Evolutionary conservation across 2,113 vertebrate species (phyloP), one percentile per base, ranked within the genome.

Genomic region (Pachypanchax playfairii): DNA sequence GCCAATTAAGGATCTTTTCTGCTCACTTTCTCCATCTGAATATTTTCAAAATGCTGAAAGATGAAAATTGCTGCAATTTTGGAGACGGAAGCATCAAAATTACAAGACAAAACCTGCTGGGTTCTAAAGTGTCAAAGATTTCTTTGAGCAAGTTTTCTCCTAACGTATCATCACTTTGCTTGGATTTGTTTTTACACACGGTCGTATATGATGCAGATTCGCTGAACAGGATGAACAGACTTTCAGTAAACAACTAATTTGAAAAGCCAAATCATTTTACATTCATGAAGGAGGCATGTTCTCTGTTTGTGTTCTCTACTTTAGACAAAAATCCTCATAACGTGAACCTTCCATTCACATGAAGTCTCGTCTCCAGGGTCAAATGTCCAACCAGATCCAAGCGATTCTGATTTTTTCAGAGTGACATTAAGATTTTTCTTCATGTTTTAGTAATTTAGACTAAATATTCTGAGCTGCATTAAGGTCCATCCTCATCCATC

Each of bases 401-500:
- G n/a, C n/a, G n/a, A n/a, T n/a, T n/a, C n/a, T n/a, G n/a, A n/a
- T n/a, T n/a, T n/a, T n/a, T n/a, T n/a, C n/a, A n/a, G n/a, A n/a
- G n/a, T 28, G 20, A 42, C n/a, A 59, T 74, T 62, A 70, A 56
- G 25, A 51, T 74, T 74, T 50, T 39, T 35, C 69, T 59, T 79
- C 65, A 48, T 61, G 73, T 80, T 73, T 73, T 59, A 22, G 51
- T 74, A 70, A 63, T 52, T 82, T 35, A 7, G 53, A 70, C 73
- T 51, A 52, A 70, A 82, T 60, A 35, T 48, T 67, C 48, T 48
- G 33, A 5, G 28, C 38, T 57, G 51, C 43, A 13, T 44, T 41
- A 29, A 73, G 22, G 50, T 20, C 47, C 28, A 49, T 65, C 12
- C 50, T 80, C 75, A 83, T 89, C 82, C 73, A 85, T 86, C 80